Base-by-base conservation (phyloP, 2,113 vertebrate species). In the Sinocyclocheilus anophthalmus region DNA sequence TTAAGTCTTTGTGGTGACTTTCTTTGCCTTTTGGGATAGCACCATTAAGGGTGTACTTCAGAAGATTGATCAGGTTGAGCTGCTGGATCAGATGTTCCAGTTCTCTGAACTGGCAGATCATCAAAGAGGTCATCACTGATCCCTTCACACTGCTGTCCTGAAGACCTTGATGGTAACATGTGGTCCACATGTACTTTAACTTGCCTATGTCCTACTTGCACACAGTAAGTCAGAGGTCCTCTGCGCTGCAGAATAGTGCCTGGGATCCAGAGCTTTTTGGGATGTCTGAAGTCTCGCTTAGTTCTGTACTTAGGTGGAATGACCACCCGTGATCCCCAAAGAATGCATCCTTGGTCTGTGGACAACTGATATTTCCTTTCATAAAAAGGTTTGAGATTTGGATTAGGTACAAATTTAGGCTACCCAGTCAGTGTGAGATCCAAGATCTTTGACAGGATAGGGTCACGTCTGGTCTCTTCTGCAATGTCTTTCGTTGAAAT, bases 291-390 rank as follows among this genome's bases (percentile, higher is more conserved):
- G n/a, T 81, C 79, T 84, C 33, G 16, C 26, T 26, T 26, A 26
- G 26, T n/a, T 13, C 65, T 33, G 48, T 72, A 72, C 33, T 20
- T 37, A 2, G 57, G 33, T n/a, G 57, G 59, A 57, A 87, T 83
- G 3, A 85, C 57, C 18, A 65, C 84, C 26, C 42, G 37, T 61
- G 76, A 65, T 20, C 85, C 75, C 65, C 55, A 81, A 42, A 73
- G 37, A 42, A 42, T 7, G 22, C 70, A 73, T 22, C 70, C 37
- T 73, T 73, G 70, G 70, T 42, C 70, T 73, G 37, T 73, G 33
- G 70, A 42, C 33, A 73, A 42, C 18, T 73, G 33, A 22, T 73
- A 57, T 33, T 50, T 73, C 42, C 81, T 84, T 24, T 18, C 55
- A 53, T 55, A 72, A 16, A 42, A 87, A 30, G 70, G 53, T 70